phyloP scores from a whole-genome alignment of 2,113 vertebrate genomes.

The Oreochromis niloticus region DNA sequence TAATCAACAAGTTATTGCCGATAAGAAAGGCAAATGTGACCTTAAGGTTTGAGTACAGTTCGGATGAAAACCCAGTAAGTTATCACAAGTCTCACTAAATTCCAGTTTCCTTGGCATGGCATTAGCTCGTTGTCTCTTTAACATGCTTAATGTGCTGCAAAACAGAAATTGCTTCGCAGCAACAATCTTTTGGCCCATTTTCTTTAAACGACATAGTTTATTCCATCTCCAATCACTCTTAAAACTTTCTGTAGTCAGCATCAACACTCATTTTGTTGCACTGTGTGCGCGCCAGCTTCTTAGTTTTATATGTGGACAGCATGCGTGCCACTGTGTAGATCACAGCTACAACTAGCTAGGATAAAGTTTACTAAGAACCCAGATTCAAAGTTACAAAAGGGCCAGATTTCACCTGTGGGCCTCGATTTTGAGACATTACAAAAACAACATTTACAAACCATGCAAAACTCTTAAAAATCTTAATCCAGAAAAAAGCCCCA shows the following conservation, averaged over 20 bases:
- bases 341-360: not conserved
- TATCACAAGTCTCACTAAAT: not conserved
- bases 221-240: not conserved
- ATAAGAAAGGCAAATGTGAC: not conserved
- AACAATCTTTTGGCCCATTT: not conserved
- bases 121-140: not conserved
- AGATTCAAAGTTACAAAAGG: not conserved
- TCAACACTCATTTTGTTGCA: not conserved
- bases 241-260: not conserved
- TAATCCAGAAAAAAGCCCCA: not conserved
- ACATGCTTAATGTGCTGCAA: not conserved
- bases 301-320: not conserved
- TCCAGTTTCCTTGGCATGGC: not conserved
- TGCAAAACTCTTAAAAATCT: not conserved
- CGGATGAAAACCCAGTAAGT: not conserved
- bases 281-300: not conserved
- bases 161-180: not conserved
- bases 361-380: not conserved
- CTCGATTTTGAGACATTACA: rapidly evolving
- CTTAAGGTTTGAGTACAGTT: not conserved
- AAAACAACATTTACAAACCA: not conserved
- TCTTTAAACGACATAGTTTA: not conserved
- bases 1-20: not conserved
- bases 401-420: not conserved
- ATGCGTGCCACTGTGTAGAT: not conserved